These are phyloP conservation scores for Cervus canadensis DNA, from an alignment of 2,113 vertebrate species.

Conservation along the genomic window DNA sequence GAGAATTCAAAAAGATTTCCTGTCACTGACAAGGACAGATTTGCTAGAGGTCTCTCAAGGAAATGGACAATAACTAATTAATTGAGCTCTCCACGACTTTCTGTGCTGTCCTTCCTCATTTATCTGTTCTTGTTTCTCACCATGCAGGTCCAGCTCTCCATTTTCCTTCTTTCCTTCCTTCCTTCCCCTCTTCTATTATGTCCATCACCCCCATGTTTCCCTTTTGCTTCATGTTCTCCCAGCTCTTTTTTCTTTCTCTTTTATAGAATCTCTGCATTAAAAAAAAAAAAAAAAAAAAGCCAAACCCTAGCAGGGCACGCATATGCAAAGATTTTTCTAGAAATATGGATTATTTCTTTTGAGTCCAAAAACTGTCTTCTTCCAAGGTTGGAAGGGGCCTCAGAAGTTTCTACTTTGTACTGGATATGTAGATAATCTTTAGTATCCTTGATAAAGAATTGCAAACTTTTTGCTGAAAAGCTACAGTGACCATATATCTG, in stretches of 20 bases:
- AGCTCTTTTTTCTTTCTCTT: neutral
- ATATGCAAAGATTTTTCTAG: neutral
- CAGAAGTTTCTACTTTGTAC: neutral
- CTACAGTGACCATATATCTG: neutral
- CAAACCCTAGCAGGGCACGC: neutral
- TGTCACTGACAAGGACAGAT: slow-evolving; percentile 82
- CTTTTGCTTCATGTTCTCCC: neutral
- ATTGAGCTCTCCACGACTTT: slow-evolving; percentile 76
- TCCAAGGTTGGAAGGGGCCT: neutral
- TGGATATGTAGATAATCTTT: neutral
- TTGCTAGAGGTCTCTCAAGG: slow-evolving; percentile 80
- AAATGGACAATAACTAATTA: slow-evolving; percentile 81
- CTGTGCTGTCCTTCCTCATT: slow-evolving; percentile 43
- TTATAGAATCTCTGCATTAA: neutral
- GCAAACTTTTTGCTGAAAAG: neutral
- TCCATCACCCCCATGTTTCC: neutral
- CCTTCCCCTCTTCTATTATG: neutral
- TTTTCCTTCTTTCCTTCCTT: neutral
- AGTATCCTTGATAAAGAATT: neutral
- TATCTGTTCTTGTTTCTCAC: slow-evolving; percentile 45
- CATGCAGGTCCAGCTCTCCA: neutral
- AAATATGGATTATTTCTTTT: neutral
- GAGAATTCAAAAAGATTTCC: slow-evolving; percentile 81
- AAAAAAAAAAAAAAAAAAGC: neutral
- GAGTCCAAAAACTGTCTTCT: neutral